A percentile compares a stretch with the other conserved stretches of the same genome.
Evolutionary conservation across 1,140 invertebrate genomes (phyloP).

Genomic region (Druon quercuslanigerum): DNA sequence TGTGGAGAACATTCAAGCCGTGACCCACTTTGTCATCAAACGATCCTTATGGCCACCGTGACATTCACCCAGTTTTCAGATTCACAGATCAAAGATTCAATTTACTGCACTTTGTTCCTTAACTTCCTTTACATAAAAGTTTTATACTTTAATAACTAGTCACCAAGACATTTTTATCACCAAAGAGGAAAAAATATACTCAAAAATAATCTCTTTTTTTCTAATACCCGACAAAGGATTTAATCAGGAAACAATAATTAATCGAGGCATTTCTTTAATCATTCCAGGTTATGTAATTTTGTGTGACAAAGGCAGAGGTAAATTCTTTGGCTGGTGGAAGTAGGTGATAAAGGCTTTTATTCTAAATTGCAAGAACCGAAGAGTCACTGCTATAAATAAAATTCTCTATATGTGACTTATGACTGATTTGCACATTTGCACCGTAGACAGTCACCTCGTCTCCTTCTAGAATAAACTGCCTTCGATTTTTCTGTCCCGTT

Average conservation of each 20-base stretch:
- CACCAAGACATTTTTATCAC: background rate
- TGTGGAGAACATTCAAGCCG: constrained; percentile 38
- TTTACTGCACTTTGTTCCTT: background rate
- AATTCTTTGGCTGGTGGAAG: background rate
- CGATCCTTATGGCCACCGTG: constrained; percentile 33
- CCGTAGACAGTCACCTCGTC: background rate
- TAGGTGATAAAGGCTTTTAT: constrained; percentile 16
- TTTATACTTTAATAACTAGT: background rate
- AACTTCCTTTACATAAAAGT: background rate
- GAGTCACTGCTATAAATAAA: constrained; percentile 28
- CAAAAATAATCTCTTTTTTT: background rate
- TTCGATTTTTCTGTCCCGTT: background rate
- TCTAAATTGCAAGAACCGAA: constrained; percentile 5
- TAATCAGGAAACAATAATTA: background rate
- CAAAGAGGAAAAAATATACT: no score
- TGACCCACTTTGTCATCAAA: constrained; percentile 52
- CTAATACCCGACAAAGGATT: background rate
- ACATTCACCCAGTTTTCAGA: constrained; percentile 56
- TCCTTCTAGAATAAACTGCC: background rate
- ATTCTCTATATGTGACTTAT: constrained; percentile 11
- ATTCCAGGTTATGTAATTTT: constrained; percentile 4
- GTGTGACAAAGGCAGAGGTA: constrained; percentile 1
- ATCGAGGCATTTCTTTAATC: background rate
- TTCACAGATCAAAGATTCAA: constrained; percentile 9
- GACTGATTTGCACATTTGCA: background rate